A percentile compares a stretch with the other conserved stretches of the same genome.
Evolutionary conservation across 2,888 invertebrate species (phyloP).

Genomic region (Liposcelis brunnea): DNA sequence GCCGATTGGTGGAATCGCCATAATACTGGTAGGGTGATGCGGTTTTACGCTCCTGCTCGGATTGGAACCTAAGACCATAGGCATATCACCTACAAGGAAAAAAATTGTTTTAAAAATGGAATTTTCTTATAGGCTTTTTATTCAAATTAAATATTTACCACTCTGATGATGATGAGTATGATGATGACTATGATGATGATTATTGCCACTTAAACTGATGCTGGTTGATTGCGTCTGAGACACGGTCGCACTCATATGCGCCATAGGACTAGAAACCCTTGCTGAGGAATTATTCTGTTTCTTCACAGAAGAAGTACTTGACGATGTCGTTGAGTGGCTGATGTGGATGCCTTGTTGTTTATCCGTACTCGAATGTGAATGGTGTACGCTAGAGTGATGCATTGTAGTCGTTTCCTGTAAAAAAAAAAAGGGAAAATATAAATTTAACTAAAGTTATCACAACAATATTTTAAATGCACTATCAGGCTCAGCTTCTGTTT

Average conservation of each 20-base stretch:
- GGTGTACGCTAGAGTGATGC: slow-evolving; percentile 45
- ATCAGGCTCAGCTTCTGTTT: no score
- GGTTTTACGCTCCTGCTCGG: slow-evolving; percentile 32
- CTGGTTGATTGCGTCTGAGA: slow-evolving; percentile 33
- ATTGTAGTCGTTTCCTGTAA: slow-evolving; percentile 28
- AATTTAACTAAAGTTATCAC: not conserved
- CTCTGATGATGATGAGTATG: slow-evolving; percentile 48
- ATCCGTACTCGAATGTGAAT: slow-evolving; percentile 33
- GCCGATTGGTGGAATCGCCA: slow-evolving; percentile 22
- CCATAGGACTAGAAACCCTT: slow-evolving; percentile 18
- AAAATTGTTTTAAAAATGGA: no score
- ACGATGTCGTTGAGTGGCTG: slow-evolving; percentile 48
- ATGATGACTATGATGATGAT: slow-evolving; percentile 35
- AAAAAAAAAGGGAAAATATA: not conserved
- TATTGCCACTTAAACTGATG: slow-evolving; percentile 22
- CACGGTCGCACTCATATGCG: slow-evolving; percentile 31
- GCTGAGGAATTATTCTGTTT: slow-evolving; percentile 35
- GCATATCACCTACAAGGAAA: not conserved
- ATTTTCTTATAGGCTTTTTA: not conserved
- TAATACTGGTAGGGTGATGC: slow-evolving; percentile 29
- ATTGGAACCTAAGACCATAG: slow-evolving; percentile 30
- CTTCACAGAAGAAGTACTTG: slow-evolving; percentile 46
- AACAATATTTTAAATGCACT: no score
- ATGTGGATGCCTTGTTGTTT: slow-evolving; percentile 43
- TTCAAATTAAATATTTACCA: slow-evolving; percentile 10